Conservation (phyloP, 1,140 invertebrate genomes). For the Battus philenor region DNA sequence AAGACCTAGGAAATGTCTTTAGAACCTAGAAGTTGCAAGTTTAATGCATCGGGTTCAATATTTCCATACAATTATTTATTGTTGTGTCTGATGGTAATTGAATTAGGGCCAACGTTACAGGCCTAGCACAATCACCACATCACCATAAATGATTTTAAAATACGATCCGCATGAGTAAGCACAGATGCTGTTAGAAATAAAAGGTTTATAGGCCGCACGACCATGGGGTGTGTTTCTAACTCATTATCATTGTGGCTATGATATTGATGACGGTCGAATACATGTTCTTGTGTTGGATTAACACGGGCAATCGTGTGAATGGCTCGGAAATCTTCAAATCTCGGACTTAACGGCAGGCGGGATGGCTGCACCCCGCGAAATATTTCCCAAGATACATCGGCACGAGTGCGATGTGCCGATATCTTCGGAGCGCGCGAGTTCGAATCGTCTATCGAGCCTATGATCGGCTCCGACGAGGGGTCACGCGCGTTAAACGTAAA, state of each 20-base stretch:
- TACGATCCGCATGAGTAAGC: neutral
- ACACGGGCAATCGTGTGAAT: constrained; percentile 62
- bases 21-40: constrained; percentile 22
- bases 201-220: too few species aligned
- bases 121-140: constrained; percentile 13
- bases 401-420: constrained; percentile 68
- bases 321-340: constrained; percentile 62
- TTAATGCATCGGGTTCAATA: constrained; percentile 45
- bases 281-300: constrained; percentile 32
- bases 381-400: constrained; percentile 69
- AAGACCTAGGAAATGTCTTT: constrained; percentile 40
- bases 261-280: neutral
- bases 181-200: constrained; percentile 5
- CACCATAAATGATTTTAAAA: constrained; percentile 7
- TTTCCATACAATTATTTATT: constrained; percentile 64
- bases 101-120: constrained; percentile 29
- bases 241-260: neutral
- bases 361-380: constrained; percentile 58
- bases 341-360: constrained; percentile 45
- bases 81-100: constrained; percentile 42
- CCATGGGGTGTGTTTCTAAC: neutral
- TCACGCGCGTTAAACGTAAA: constrained; percentile 74
- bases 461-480: constrained; percentile 66
- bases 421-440: constrained; percentile 57
- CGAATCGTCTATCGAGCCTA: constrained; percentile 71